phyloP scores from a whole-genome alignment of 2,888 invertebrate species.

The Tenthredo livida region DNA sequence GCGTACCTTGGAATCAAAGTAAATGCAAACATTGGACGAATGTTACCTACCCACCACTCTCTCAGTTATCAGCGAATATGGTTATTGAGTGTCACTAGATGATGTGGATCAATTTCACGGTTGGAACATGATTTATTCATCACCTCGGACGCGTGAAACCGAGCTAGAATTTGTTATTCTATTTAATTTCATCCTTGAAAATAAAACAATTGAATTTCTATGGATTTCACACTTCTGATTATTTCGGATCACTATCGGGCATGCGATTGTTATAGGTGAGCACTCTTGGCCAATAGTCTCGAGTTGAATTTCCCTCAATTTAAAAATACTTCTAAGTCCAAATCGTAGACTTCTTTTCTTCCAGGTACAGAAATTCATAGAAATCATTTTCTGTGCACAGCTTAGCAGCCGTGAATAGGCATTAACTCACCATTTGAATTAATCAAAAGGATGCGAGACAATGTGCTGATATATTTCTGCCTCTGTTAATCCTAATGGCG shows the following conservation, averaged over 20 bases:
- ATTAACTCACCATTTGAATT: neutral
- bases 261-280: neutral
- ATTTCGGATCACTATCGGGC: constrained; percentile 10
- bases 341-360: neutral
- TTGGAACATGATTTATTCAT: constrained; percentile 31
- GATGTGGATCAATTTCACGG: constrained; percentile 14
- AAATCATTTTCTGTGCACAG: neutral
- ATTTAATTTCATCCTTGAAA: neutral
- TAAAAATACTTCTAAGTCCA: neutral
- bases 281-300: neutral
- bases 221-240: neutral
- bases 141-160: neutral
- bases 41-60: neutral
- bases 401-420: neutral
- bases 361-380: neutral
- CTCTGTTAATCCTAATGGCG: neutral
- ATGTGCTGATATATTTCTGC: neutral
- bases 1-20: neutral
- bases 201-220: neutral
- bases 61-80: neutral
- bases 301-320: neutral
- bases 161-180: neutral
- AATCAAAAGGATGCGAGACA: neutral
- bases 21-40: constrained; percentile 1
- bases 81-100: constrained; percentile 18